Conservation (phyloP, 1,140 invertebrate species). For the Coptotermes formosanus region DNA sequence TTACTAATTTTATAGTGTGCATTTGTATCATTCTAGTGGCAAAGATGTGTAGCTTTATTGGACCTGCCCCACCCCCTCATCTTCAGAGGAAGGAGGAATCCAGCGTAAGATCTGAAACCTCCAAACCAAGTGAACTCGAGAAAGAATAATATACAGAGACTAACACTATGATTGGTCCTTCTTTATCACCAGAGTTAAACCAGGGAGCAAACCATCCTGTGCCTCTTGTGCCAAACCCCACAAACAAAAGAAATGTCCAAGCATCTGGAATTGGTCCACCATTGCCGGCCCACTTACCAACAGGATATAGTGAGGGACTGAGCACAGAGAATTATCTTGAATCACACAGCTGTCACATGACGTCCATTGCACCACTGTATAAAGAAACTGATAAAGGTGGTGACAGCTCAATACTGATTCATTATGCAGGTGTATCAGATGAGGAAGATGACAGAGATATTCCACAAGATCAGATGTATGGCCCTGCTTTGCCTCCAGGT, state of each 20-base stretch:
- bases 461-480: slow-evolving; percentile 33
- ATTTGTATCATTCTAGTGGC: slow-evolving; percentile 29
- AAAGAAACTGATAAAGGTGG: not conserved
- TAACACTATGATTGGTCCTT: not conserved
- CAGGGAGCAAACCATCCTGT: not conserved
- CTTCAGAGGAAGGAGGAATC: not conserved
- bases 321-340: not conserved
- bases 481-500: slow-evolving; percentile 44
- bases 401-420: not conserved
- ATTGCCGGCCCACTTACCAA: slow-evolving; percentile 29
- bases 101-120: not conserved
- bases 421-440: not conserved
- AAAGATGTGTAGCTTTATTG: slow-evolving; percentile 44
- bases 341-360: not conserved
- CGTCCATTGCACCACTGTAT: not conserved
- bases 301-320: not conserved
- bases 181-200: not conserved
- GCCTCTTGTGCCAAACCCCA: not conserved
- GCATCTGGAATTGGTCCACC: slow-evolving; percentile 38
- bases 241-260: not conserved
- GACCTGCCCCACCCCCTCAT: slow-evolving; percentile 41
- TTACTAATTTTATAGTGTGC: not conserved
- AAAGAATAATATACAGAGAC: not conserved
- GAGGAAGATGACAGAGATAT: not conserved
- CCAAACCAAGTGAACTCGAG: not conserved